Evolutionary conservation across 2,113 vertebrate genomes (phyloP).

Genomic region (Myotis lucifugus): DNA sequence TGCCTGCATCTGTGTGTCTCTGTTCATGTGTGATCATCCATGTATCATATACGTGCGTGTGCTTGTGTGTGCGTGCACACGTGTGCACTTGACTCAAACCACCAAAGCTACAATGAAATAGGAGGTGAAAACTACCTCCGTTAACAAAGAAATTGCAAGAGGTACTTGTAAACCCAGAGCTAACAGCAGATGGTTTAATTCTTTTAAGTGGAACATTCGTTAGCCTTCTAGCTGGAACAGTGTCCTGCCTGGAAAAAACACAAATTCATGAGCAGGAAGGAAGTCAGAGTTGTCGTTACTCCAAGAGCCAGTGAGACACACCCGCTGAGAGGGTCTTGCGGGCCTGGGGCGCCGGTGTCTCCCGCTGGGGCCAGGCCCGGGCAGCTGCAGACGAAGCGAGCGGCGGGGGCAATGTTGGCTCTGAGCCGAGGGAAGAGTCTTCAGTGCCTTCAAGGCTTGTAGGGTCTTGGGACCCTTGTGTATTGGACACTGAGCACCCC

Average conservation of each 20-base stretch:
- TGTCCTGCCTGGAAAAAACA: not conserved
- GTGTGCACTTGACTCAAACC: slow-evolving; percentile 2
- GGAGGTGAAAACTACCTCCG: slow-evolving; percentile 17
- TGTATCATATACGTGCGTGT: not conserved
- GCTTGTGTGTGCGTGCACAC: not conserved
- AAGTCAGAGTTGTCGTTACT: not conserved
- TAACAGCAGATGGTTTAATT: not conserved
- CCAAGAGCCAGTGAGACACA: not conserved
- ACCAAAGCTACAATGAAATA: not conserved
- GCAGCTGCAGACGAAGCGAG: no score
- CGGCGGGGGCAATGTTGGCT: accelerated
- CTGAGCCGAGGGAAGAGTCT: not conserved
- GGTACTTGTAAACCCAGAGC: slow-evolving; percentile 21
- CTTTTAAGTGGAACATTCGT: slow-evolving; percentile 25
- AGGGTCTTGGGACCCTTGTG: accelerated
- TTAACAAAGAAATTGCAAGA: slow-evolving; percentile 33
- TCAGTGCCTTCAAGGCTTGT: not conserved
- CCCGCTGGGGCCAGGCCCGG: no score
- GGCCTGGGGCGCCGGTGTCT: no score
- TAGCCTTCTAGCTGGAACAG: not conserved
- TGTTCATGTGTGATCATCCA: no score
- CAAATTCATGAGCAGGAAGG: slow-evolving; percentile 1
- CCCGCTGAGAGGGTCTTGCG: not conserved
- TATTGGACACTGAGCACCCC: not conserved
- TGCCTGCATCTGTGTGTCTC: not conserved